Conservation (phyloP, 2,113 vertebrate species). For the Morone saxatilis region DNA sequence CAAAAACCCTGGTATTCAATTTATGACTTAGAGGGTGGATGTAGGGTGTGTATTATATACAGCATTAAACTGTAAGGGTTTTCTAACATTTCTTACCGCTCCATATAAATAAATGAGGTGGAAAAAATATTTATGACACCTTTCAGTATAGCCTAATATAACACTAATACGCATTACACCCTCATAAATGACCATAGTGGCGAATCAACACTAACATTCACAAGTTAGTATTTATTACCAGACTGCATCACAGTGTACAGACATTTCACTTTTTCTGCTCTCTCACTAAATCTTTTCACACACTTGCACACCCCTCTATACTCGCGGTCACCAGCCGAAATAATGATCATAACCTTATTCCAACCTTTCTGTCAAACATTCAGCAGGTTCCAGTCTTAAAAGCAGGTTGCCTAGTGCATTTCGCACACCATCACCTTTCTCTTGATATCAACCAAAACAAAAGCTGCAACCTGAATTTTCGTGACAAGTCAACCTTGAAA, state of each 20-base stretch:
- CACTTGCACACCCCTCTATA: not conserved
- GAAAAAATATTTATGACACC: not conserved
- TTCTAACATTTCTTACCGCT: not conserved
- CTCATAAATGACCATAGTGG: not conserved
- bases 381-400: not conserved
- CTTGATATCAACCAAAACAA: constrained; percentile 43
- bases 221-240: not conserved
- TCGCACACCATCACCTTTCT: constrained; percentile 8
- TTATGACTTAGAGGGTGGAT: not conserved
- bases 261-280: constrained; percentile 3
- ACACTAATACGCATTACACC: not conserved
- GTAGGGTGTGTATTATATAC: constrained; percentile 3
- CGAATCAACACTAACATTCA: not conserved
- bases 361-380: constrained; percentile 28
- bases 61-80: not conserved
- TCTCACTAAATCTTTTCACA: not conserved
- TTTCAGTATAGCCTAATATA: not conserved
- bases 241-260: not conserved
- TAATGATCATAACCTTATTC: constrained; percentile 9
- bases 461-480: constrained; percentile 59
- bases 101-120: not conserved
- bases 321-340: not conserved
- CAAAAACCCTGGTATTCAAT: constrained; percentile 9
- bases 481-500: constrained; percentile 70
- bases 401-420: not conserved